These are phyloP conservation scores for Apotomis betuletana DNA, from an alignment of 2,888 invertebrate species.

Conservation along the genomic window DNA sequence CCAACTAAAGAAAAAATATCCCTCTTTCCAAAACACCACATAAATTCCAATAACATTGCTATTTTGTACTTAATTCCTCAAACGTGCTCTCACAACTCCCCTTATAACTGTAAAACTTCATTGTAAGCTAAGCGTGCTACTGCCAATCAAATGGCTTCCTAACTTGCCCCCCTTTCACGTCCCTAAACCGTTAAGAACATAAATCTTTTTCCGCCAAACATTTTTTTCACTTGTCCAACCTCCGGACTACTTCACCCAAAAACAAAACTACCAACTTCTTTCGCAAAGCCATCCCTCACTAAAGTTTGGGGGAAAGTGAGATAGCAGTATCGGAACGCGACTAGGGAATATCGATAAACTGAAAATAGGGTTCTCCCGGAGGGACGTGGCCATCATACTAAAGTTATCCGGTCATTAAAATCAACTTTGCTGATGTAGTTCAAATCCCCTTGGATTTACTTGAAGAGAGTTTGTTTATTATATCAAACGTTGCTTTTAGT, in stretches of 20 bases:
- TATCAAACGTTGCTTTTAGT: constrained; percentile 28
- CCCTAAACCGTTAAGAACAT: constrained; percentile 38
- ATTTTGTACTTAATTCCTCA: no score
- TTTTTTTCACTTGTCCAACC: constrained; percentile 35
- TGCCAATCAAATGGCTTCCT: constrained; percentile 28
- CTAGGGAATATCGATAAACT: constrained; percentile 6
- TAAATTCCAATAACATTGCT: no score
- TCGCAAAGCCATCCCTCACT: constrained; percentile 15
- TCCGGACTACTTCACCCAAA: background rate
- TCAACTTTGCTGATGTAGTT: constrained; percentile 40
- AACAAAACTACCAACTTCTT: background rate
- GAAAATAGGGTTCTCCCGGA: constrained; percentile 21
- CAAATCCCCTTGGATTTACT: constrained; percentile 31
- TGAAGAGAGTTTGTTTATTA: constrained; percentile 32
- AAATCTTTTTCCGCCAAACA: constrained; percentile 36
- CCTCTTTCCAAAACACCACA: no score
- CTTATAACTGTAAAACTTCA: constrained; percentile 16
- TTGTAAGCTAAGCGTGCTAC: constrained; percentile 13
- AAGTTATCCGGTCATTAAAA: constrained; percentile 41
- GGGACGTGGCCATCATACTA: constrained; percentile 40
- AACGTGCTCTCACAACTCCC: background rate
- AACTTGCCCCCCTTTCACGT: constrained; percentile 27
- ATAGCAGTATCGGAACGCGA: constrained; percentile 5
- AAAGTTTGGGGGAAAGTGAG: constrained; percentile 2
- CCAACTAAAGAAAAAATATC: no score